Evolutionary conservation across 1,140 invertebrate genomes (phyloP).

Genomic region (Mizuhopecten yessoensis): DNA sequence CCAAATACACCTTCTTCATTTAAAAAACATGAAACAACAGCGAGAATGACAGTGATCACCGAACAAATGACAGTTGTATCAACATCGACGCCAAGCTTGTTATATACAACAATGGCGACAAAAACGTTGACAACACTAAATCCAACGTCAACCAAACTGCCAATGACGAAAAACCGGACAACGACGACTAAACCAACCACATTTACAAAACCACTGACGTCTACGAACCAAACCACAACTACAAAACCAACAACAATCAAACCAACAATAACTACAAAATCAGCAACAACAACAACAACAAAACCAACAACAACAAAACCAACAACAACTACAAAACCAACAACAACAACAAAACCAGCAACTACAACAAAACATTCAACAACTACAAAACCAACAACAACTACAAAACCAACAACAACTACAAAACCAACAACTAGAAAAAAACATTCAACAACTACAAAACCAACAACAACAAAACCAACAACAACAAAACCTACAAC

Average conservation of each 20-base stretch:
- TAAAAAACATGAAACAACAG: too few species aligned
- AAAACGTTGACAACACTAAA: not conserved
- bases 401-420: not conserved
- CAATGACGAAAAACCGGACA: not conserved
- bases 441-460: not conserved
- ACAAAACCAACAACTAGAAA: too few species aligned
- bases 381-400: not conserved
- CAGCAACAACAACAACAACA: not conserved
- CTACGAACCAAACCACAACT: not conserved
- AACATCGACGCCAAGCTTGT: not conserved
- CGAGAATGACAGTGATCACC: not conserved
- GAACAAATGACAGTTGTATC: not conserved
- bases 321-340: not conserved
- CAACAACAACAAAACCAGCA: not conserved
- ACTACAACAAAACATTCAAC: not conserved
- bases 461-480: not conserved
- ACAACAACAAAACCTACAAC: not conserved
- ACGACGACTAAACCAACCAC: not conserved
- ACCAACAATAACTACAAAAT: too few species aligned
- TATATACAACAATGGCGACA: not conserved
- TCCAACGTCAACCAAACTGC: too few species aligned
- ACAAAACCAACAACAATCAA: not conserved
- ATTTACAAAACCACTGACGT: not conserved
- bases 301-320: not conserved
- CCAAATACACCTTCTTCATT: not conserved